Conservation (phyloP, 2,797 vertebrate species). For the Tinamus major region DNA sequence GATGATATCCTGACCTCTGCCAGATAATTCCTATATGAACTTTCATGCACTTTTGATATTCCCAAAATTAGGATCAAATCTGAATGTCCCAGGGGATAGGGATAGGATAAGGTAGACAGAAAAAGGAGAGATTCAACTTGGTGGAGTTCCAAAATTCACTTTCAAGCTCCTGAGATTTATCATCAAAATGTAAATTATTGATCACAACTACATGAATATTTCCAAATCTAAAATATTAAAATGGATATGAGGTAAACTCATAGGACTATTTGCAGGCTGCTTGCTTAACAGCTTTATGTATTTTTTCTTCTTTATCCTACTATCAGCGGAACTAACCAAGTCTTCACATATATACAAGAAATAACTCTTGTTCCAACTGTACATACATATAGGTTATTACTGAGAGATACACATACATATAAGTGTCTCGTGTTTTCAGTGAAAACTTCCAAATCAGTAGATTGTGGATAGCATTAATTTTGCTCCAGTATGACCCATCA, state of each 20-base stretch:
- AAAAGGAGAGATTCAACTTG: background rate
- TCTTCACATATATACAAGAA: background rate
- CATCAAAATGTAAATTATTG: background rate
- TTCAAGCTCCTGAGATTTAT: background rate
- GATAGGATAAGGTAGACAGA: background rate
- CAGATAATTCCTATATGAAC: background rate
- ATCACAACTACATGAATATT: background rate
- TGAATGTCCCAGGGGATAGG: background rate
- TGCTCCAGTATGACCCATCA: background rate
- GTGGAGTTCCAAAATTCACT: background rate
- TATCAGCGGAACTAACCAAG: background rate
- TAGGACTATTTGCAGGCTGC: background rate
- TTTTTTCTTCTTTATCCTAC: background rate
- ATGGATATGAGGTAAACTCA: background rate
- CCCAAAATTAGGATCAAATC: background rate
- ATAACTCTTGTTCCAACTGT: background rate
- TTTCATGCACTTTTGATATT: background rate
- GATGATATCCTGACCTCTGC: background rate
- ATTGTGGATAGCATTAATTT: background rate
- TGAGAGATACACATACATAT: background rate
- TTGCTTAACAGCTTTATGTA: background rate
- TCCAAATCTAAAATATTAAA: background rate
- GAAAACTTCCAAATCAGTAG: background rate
- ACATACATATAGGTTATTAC: background rate
- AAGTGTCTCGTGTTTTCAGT: background rate